A percentile compares a stretch with the other conserved stretches of the same genome.
Evolutionary conservation across 2,888 invertebrate genomes (phyloP).

Genomic region (Drosophila neonasuta): DNA sequence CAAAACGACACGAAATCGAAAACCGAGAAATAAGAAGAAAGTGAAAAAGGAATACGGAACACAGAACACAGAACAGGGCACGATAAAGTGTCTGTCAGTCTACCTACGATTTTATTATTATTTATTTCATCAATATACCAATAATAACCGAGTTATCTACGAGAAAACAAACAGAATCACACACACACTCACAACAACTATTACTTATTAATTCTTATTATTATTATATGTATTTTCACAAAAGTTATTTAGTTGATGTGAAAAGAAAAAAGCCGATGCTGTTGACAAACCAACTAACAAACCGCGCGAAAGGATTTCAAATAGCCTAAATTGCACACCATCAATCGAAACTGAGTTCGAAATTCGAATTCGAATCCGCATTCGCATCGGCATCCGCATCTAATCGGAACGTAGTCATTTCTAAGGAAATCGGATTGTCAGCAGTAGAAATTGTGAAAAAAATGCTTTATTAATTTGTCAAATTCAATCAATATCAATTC

Average conservation of each 20-base stretch:
- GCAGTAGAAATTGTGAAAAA: conserved; percentile 23
- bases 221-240: conserved; percentile 46
- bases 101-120: conserved; percentile 59
- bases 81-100: conserved; percentile 8
- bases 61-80: conserved; percentile 10
- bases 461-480: conserved; percentile 24
- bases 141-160: conserved; percentile 42
- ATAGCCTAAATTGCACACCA: conserved; percentile 10
- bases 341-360: background rate
- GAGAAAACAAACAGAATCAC: conserved; percentile 20
- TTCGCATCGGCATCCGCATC: background rate
- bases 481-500: conserved; percentile 13
- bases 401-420: conserved; percentile 23
- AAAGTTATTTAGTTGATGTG: conserved; percentile 61
- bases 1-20: conserved; percentile 69
- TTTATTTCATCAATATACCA: conserved; percentile 52
- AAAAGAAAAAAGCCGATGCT: conserved; percentile 31
- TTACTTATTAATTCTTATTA: conserved; percentile 23
- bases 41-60: conserved; percentile 15
- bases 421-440: conserved; percentile 31
- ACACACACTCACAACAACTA: conserved; percentile 26
- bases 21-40: conserved; percentile 32
- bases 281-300: conserved; percentile 51
- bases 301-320: conserved; percentile 54
- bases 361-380: conserved; percentile 2